Evolutionary conservation across 2,797 vertebrate genomes (phyloP).

Genomic region (Oryzias sinensis): DNA sequence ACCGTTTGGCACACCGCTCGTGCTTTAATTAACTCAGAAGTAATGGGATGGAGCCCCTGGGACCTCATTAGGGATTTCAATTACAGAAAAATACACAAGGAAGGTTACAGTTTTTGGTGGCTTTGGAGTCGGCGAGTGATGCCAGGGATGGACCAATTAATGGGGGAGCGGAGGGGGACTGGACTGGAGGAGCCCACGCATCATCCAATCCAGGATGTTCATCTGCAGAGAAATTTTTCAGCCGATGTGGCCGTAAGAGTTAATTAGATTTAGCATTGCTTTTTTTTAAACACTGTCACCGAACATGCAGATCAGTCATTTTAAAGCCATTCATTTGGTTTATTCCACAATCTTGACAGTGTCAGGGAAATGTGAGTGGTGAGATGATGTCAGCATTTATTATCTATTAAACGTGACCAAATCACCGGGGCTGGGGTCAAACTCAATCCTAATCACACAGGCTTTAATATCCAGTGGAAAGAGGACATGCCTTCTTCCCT

Average conservation of each 20-base stretch:
- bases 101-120: conserved; percentile 78
- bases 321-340: background rate
- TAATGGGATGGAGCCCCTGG: conserved; percentile 84
- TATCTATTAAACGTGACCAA: background rate
- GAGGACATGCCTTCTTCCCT: conserved; percentile 54
- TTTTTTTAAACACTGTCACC: background rate
- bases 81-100: conserved; percentile 82
- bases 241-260: background rate
- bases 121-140: conserved; percentile 68
- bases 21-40: conserved; percentile 81
- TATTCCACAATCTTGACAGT: conserved; percentile 3
- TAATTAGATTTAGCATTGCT: background rate
- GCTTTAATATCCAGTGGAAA: conserved; percentile 12
- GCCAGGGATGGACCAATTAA: conserved; percentile 74
- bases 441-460: background rate
- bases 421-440: conserved; percentile 4
- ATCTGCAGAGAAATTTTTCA: no score
- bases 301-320: background rate
- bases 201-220: no score
- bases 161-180: conserved; percentile 31
- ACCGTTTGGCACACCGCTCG: conserved; percentile 73
- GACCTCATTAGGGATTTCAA: conserved; percentile 92
- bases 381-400: background rate
- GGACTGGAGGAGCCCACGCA: conserved; percentile 40
- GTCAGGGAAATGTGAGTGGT: background rate